Conservation (phyloP, 2,888 invertebrate genomes). For the Andrena hattorfiana region DNA sequence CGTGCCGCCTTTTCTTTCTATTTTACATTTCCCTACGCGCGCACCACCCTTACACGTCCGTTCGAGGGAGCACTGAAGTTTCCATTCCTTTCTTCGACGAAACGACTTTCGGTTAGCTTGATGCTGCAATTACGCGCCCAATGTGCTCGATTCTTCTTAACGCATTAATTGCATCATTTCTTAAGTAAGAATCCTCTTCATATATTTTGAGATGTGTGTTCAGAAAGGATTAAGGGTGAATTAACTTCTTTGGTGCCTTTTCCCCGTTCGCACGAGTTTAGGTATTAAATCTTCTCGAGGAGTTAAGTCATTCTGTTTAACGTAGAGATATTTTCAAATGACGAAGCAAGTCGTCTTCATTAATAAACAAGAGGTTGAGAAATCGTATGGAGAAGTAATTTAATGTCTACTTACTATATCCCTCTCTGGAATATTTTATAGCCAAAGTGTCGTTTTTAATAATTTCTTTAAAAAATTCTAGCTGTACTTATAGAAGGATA, state of each 20-base stretch:
- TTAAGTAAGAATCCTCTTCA: not conserved
- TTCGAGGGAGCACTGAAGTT: not conserved
- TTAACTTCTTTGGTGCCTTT: not conserved
- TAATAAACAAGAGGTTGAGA: too few relatives aligned
- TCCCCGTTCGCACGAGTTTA: too few relatives aligned
- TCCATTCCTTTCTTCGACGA: conserved; percentile 21
- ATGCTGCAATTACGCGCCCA: not conserved
- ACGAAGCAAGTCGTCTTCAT: too few relatives aligned
- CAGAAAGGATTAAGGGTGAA: not conserved
- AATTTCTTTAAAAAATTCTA: too few relatives aligned
- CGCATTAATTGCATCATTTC: not conserved
- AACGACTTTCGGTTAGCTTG: conserved; percentile 4
- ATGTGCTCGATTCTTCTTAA: not conserved
- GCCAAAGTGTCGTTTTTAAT: too few relatives aligned
- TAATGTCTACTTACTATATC: too few relatives aligned
- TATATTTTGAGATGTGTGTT: not conserved
- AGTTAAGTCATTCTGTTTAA: too few relatives aligned
- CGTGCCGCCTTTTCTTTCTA: conserved; percentile 36
- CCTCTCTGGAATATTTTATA: too few relatives aligned
- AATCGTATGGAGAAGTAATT: too few relatives aligned
- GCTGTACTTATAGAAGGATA: too few relatives aligned
- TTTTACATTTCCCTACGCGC: conserved; percentile 8
- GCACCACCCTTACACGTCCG: conserved; percentile 20
- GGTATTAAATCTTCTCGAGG: too few relatives aligned
- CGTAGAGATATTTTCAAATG: too few relatives aligned